Conservation (phyloP, 2,113 vertebrate species). For the Entelurus aequoreus region DNA sequence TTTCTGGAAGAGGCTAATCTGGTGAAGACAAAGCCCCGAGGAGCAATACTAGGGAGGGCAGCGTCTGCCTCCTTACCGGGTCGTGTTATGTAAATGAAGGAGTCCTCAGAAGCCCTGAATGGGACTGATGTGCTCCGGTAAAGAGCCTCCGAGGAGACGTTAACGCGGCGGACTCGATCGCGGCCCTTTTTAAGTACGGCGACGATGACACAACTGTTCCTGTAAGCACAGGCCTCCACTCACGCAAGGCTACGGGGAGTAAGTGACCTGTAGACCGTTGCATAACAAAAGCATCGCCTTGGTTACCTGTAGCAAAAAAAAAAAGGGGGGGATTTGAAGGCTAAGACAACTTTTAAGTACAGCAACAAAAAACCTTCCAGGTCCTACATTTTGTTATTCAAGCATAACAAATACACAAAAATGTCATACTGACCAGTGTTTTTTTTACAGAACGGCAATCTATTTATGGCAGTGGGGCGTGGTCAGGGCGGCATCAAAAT, state of each 20-base stretch:
- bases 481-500: too few species aligned
- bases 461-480: too few species aligned
- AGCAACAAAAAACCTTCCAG: too few species aligned
- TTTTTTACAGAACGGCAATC: too few species aligned
- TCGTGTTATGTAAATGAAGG: constrained; percentile 39
- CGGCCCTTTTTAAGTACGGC: constrained; percentile 8
- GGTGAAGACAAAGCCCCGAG: constrained; percentile 15
- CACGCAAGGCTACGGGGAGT: constrained; percentile 1
- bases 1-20: constrained; percentile 27
- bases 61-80: constrained; percentile 8
- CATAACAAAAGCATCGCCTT: too few species aligned
- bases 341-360: too few species aligned
- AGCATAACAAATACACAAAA: too few species aligned
- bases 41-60: constrained; percentile 10
- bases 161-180: constrained; percentile 12
- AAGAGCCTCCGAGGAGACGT: constrained; percentile 23
- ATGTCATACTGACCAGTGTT: too few species aligned
- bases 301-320: too few species aligned
- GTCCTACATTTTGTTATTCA: too few species aligned
- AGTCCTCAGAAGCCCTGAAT: constrained; percentile 25
- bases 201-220: constrained; percentile 8
- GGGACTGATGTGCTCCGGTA: constrained; percentile 25
- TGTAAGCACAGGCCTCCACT: constrained; percentile 2
- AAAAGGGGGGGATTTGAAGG: too few species aligned
- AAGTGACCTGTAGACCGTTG: neutral